Evolutionary conservation across 2,888 invertebrate species (phyloP).

Genomic region (Cylindroiulus punctatus): DNA sequence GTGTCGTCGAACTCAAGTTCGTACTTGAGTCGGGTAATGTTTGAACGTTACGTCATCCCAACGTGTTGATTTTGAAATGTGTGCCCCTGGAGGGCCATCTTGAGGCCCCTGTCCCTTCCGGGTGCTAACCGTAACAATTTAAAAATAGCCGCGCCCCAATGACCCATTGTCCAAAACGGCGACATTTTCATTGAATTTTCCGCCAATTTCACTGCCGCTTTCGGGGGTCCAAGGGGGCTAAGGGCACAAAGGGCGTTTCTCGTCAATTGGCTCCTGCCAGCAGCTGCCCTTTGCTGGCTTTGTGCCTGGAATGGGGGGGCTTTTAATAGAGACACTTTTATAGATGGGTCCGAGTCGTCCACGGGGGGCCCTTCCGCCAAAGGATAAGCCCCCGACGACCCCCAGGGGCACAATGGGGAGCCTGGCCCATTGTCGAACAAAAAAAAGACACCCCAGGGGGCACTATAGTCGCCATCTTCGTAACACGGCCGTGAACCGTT

Average conservation of each 20-base stretch:
- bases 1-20: too few relatives aligned
- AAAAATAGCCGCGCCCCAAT: not conserved
- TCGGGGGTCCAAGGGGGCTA: not conserved
- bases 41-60: too few relatives aligned
- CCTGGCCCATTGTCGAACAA: not conserved
- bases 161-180: not conserved
- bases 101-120: not conserved
- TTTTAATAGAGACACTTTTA: conserved; percentile 40
- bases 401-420: not conserved
- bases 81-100: too few relatives aligned
- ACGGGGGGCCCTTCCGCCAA: conserved; percentile 24
- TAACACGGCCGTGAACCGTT: not conserved
- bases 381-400: not conserved
- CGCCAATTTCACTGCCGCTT: not conserved
- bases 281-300: conserved; percentile 27
- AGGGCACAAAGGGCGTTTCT: not conserved
- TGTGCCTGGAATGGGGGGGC: not conserved
- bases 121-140: not conserved
- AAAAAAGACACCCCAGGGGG: not conserved
- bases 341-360: not conserved
- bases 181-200: conserved; percentile 23
- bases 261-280: conserved; percentile 12
- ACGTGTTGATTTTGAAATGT: too few relatives aligned
- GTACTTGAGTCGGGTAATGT: too few relatives aligned
- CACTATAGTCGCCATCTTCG: not conserved